Percentiles rank a stretch among this genome's conserved stretches.
These are phyloP conservation scores for Aporophyla lueneburgensis DNA, from an alignment of 2,888 invertebrate species.

Conservation along the genomic window DNA sequence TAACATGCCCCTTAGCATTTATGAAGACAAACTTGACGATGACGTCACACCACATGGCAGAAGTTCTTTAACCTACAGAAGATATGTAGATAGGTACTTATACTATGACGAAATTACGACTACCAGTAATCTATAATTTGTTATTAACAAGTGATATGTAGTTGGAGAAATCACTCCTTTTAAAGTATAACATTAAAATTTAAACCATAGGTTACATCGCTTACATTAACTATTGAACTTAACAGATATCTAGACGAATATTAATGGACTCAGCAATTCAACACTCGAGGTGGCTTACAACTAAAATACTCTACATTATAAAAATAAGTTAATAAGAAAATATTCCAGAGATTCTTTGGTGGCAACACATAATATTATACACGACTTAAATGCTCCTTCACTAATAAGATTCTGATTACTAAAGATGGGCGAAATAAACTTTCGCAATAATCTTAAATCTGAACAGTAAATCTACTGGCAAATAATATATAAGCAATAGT, in stretches of 20 bases:
- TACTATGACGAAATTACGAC: constrained; percentile 86
- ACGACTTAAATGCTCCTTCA: constrained; percentile 68
- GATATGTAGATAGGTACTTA: constrained; percentile 68
- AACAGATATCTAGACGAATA: constrained; percentile 78
- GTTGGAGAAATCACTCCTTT: constrained; percentile 88
- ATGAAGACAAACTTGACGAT: constrained; percentile 74
- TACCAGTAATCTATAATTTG: constrained; percentile 87
- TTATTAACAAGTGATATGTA: constrained; percentile 91
- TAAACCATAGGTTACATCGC: constrained; percentile 82
- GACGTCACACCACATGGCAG: constrained; percentile 73
- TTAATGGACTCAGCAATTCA: constrained; percentile 86
- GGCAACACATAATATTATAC: constrained; percentile 76
- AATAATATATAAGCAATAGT: constrained; percentile 15
- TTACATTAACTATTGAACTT: constrained; percentile 81
- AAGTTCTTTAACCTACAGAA: constrained; percentile 75
- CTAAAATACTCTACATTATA: constrained; percentile 83
- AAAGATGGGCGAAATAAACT: not conserved
- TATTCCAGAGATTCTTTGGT: constrained; percentile 79
- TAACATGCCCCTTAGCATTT: constrained; percentile 70
- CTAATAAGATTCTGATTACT: constrained; percentile 59
- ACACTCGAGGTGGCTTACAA: constrained; percentile 88
- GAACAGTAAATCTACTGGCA: constrained; percentile 18
- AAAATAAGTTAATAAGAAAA: constrained; percentile 85
- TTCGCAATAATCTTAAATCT: not conserved
- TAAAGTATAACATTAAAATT: constrained; percentile 84